phyloP scores from a whole-genome alignment of 2,797 vertebrate species.

The Rhinogobio ventralis region DNA sequence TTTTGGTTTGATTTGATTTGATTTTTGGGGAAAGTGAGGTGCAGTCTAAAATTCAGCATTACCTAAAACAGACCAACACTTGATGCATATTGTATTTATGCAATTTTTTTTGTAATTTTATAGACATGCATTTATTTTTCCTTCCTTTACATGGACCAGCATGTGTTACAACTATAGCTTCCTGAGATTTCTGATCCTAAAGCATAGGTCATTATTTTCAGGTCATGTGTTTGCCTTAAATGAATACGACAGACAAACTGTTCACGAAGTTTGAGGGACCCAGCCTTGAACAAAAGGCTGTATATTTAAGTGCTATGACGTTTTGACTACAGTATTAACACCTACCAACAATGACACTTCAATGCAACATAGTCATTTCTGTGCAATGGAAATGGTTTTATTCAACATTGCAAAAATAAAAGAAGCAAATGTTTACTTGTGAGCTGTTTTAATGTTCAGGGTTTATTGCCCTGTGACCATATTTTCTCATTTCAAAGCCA shows the following conservation, averaged over 20 bases:
- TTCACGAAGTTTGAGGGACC: neutral
- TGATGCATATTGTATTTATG: constrained; percentile 42
- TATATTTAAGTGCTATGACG: neutral
- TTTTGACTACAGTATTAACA: constrained; percentile 11
- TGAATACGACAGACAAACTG: neutral
- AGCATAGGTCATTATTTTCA: constrained; percentile 6
- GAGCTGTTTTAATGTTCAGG: constrained; percentile 5
- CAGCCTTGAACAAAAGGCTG: neutral
- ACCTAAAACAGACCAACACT: constrained; percentile 4
- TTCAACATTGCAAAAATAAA: constrained; percentile 28
- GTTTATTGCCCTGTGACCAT: neutral
- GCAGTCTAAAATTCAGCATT: neutral
- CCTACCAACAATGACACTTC: neutral
- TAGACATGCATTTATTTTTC: neutral
- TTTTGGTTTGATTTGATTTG: neutral
- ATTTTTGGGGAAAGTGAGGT: neutral
- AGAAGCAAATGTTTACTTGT: neutral
- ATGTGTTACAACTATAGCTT: neutral
- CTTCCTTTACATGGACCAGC: constrained; percentile 9
- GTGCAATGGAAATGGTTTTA: neutral
- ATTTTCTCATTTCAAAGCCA: constrained; percentile 3
- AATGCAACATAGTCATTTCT: neutral
- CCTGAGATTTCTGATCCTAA: neutral
- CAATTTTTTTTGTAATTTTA: constrained; percentile 2
- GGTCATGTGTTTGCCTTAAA: constrained; percentile 17